Percentiles rank a stretch among this genome's conserved stretches.
These are phyloP conservation scores for Tetrapedia diversipes DNA, from an alignment of 2,888 invertebrate species.

Conservation along the genomic window DNA sequence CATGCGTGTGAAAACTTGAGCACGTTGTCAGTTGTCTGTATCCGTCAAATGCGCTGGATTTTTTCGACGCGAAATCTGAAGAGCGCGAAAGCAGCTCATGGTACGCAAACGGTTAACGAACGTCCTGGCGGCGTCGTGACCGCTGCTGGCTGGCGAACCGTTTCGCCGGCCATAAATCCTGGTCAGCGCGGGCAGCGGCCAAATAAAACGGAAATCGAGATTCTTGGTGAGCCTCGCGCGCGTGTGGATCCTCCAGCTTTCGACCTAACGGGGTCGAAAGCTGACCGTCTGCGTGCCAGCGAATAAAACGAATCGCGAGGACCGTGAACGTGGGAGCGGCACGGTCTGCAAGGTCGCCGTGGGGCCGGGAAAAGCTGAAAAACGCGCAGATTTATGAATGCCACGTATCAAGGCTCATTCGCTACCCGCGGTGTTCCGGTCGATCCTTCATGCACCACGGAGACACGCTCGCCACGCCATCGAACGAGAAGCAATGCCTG, in stretches of 20 bases:
- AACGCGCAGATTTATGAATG: slow-evolving; percentile 65
- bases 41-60: no score
- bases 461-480: slow-evolving; percentile 50
- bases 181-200: slow-evolving; percentile 50
- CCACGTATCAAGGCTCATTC: slow-evolving; percentile 45
- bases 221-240: slow-evolving; percentile 60
- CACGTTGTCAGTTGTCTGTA: no score
- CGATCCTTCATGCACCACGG: slow-evolving; percentile 61
- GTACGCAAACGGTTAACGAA: no score
- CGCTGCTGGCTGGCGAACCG: slow-evolving; percentile 57
- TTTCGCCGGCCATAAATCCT: slow-evolving; percentile 59
- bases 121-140: slow-evolving; percentile 33
- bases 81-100: no score
- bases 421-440: slow-evolving; percentile 58
- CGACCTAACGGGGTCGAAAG: slow-evolving; percentile 51
- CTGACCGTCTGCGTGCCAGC: slow-evolving; percentile 31
- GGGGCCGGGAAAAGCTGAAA: slow-evolving; percentile 64
- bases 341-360: slow-evolving; percentile 55
- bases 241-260: slow-evolving; percentile 46
- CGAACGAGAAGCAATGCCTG: slow-evolving; percentile 48
- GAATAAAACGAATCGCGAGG: slow-evolving; percentile 50
- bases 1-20: no score
- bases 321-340: slow-evolving; percentile 45
- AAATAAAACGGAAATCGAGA: slow-evolving; percentile 71
- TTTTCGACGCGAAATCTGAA: no score